Evolutionary conservation across 1,140 invertebrate genomes (phyloP).

Genomic region (Daktulosphaira vitifoliae): DNA sequence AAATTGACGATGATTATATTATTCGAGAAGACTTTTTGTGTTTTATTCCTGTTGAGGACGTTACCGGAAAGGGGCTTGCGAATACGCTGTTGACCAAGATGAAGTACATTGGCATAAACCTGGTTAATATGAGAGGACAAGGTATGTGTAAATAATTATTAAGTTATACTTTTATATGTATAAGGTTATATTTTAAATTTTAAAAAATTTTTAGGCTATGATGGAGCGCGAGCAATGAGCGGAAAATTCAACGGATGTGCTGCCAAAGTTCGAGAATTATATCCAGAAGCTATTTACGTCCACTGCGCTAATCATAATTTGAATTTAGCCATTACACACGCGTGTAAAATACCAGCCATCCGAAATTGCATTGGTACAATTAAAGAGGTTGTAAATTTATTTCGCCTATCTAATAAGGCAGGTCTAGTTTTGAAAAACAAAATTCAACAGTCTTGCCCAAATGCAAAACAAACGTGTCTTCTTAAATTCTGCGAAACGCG

Average conservation of each 20-base stretch:
- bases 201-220: background rate
- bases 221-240: background rate
- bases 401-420: background rate
- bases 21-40: too few species aligned
- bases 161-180: too few species aligned
- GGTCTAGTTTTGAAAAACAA: background rate
- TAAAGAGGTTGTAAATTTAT: constrained; percentile 13
- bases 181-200: background rate
- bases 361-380: background rate
- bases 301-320: background rate
- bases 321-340: background rate
- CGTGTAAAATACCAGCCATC: background rate
- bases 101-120: background rate
- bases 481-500: background rate
- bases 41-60: constrained; percentile 14
- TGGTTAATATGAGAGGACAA: constrained; percentile 3
- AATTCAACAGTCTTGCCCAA: background rate
- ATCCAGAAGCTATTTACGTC: background rate
- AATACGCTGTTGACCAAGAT: background rate
- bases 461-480: background rate
- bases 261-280: background rate
- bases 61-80: constrained; percentile 1
- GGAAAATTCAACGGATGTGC: background rate
- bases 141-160: background rate
- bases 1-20: too few species aligned